Conservation (phyloP, 2,113 vertebrate species). For the Spea multiplicata region DNA sequence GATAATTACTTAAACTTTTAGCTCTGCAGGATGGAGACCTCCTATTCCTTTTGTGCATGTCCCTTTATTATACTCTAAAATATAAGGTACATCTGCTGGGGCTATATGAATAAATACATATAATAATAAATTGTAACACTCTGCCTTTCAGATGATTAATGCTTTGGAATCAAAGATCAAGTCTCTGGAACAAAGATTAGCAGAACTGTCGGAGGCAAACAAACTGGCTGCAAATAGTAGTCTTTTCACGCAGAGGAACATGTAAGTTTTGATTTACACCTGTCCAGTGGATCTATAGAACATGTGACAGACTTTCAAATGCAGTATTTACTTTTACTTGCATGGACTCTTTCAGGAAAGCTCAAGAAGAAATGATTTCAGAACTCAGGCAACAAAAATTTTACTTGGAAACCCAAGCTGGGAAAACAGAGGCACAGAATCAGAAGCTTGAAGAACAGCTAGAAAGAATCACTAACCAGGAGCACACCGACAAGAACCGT, state of each 20-base stretch:
- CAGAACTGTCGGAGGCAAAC: conserved; percentile 95
- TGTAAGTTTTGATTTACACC: conserved; percentile 73
- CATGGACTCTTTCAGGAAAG: conserved; percentile 78
- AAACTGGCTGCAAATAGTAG: conserved; percentile 98
- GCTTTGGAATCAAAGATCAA: conserved; percentile 98
- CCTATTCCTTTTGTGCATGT: too few relatives aligned
- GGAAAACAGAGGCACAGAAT: conserved; percentile 96
- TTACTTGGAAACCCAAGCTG: conserved; percentile 96
- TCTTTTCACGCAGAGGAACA: conserved; percentile 97
- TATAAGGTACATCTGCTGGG: too few relatives aligned
- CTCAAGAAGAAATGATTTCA: conserved; percentile 98
- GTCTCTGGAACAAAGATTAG: conserved; percentile 94
- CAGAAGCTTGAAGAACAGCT: conserved; percentile 96
- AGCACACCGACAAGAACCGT: conserved; percentile 88
- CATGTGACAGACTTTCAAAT: background rate
- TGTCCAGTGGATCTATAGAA: background rate
- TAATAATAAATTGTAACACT: conserved; percentile 11
- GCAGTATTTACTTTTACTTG: background rate
- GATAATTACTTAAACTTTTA: too few relatives aligned
- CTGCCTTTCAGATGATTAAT: conserved; percentile 88
- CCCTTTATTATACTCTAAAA: too few relatives aligned
- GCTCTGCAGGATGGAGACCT: too few relatives aligned
- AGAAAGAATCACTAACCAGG: conserved; percentile 94
- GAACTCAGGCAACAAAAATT: conserved; percentile 98
- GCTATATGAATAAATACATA: too few relatives aligned